Conservation (phyloP, 2,113 vertebrate species). For the Ovis aries region ARS-UI_Ramb_v3.0 NC_056062.1:66475501-66476000, state of each 20-base stretch:
- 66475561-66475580: background rate
- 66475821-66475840: background rate
- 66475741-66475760: background rate
- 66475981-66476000: background rate
- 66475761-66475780: background rate
- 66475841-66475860: background rate
- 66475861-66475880: background rate
- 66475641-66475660: background rate
- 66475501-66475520: background rate
- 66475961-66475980: background rate
- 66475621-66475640: background rate
- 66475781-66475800: background rate
- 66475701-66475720: background rate
- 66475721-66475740: background rate
- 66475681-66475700: background rate
- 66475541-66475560: background rate
- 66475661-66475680: background rate
- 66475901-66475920: background rate
- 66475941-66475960: background rate
- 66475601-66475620: background rate
- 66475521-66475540: background rate
- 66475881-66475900: background rate
- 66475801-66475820: background rate
- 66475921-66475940: background rate
- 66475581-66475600: background rate